Base-by-base conservation (phyloP, 23 tunicate species). In the Ciona savignyi region DNA sequence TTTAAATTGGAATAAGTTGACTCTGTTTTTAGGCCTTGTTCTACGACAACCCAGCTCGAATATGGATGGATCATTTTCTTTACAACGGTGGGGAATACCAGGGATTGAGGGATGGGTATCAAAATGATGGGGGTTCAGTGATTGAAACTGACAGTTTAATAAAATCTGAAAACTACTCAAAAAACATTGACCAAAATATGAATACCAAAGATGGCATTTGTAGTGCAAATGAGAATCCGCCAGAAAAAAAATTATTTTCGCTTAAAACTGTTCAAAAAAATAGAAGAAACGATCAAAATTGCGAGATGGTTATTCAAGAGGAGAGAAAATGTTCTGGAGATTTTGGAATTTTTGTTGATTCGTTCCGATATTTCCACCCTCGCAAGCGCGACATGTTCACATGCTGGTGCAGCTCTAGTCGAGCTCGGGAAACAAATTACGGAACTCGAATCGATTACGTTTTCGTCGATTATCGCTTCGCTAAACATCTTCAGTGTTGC, bases 371-470 rank as follows among this genome's bases (percentile, higher is more conserved):
- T 35, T 91, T 91, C 60, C 76, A 76, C 49, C 97, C 93, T 4
- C 20, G 76, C 22, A 70, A 85, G 60, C 63, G 74, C 25, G 69
- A 84, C 23, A 78, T 78, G 62, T 91, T 79, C 68, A 91, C 97
- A 19, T 91, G 97, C 60, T 91, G 97, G 97, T 70, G 75, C 62
- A 84, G 86, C 2, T 63, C 84, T 2, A 84, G 48, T 25, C 28
- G 91, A 34, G 83, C 93, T 26, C 66, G 97, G 33, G 83, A 91
- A 70, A 91, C 97, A 1, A 91, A 91, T 42, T 91, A 91, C 60
- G 97, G 97, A 22, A 91, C 97, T 0, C 70, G 97, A 73, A 84
- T 91, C 51, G 97, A 91, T 32, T 91, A 91, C 60, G 66, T 91
- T 23, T 85, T 91, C 0, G 60, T 74, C 2, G 86, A 84, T 72